phyloP scores from a whole-genome alignment of 1,140 invertebrate species.

The Dreissena rostriformis region DNA sequence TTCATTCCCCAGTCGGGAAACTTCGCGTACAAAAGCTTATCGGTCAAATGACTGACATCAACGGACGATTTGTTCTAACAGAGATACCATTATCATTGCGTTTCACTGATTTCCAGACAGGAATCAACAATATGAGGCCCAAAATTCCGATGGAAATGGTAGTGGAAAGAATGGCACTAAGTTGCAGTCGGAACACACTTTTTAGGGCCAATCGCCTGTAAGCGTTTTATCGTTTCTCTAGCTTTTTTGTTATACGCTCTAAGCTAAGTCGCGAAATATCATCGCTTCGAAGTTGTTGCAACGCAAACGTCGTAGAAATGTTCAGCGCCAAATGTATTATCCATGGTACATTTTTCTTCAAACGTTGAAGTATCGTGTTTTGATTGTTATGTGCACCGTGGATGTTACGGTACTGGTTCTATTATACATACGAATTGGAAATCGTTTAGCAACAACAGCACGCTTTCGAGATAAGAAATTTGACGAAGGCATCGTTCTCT shows the following conservation, averaged over 20 bases:
- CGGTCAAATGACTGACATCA: background rate
- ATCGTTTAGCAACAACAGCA: background rate
- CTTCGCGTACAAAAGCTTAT: conserved; percentile 29
- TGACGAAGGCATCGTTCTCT: conserved; percentile 13
- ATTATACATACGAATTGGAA: conserved; percentile 12
- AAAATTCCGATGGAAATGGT: background rate
- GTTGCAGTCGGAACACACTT: conserved; percentile 17
- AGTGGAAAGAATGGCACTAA: conserved; percentile 9
- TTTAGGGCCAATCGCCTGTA: conserved; percentile 22
- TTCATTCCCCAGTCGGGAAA: background rate
- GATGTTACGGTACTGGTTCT: conserved; percentile 34
- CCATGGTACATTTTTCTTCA: conserved; percentile 9
- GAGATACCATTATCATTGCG: conserved; percentile 3
- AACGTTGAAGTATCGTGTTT: conserved; percentile 4
- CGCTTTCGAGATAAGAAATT: conserved; percentile 2
- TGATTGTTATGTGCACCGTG: background rate
- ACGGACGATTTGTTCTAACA: conserved; percentile 14
- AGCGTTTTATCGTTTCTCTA: background rate
- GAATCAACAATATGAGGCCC: background rate
- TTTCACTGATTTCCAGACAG: background rate
- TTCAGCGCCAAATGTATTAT: background rate
- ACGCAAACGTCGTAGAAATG: background rate
- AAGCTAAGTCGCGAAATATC: conserved; percentile 7
- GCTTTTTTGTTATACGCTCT: conserved; percentile 36
- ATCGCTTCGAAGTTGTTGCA: conserved; percentile 19